Evolutionary conservation across 2,113 vertebrate species (phyloP).

Genomic region (Physeter macrocephalus): DNA sequence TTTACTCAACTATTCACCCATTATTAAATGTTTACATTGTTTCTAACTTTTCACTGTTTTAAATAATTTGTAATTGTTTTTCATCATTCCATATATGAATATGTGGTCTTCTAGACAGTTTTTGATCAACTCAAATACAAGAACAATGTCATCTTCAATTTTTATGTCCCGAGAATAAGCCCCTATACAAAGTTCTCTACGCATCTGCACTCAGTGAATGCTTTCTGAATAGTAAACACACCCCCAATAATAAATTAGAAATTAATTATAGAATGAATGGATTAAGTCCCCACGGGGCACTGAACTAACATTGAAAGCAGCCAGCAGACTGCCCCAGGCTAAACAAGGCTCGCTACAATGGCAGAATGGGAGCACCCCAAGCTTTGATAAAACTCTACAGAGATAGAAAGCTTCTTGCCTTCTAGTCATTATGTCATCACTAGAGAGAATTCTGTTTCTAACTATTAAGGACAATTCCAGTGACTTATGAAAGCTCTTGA

Average conservation of each 20-base stretch:
- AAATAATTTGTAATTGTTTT: background rate
- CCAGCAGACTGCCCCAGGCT: background rate
- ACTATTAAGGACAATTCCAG: background rate
- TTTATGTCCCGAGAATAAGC: background rate
- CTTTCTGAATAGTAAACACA: background rate
- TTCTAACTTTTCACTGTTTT: background rate
- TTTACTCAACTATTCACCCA: background rate
- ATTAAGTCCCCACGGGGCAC: background rate
- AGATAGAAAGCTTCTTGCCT: background rate
- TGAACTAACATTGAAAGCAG: background rate
- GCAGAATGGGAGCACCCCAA: fast-evolving
- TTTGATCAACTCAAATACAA: background rate
- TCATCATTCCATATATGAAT: background rate
- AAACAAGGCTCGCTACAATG: background rate
- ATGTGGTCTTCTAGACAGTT: background rate
- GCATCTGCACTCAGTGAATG: background rate
- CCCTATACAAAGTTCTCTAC: background rate
- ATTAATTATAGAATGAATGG: background rate
- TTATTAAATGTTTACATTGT: background rate
- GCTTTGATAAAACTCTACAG: background rate
- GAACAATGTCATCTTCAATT: background rate
- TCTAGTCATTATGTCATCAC: background rate
- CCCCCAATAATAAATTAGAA: background rate
- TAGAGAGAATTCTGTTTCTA: background rate
- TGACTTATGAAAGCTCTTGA: background rate